Evolutionary conservation across 2,888 invertebrate genomes (phyloP).

Genomic region (Luperina nickerlii): DNA sequence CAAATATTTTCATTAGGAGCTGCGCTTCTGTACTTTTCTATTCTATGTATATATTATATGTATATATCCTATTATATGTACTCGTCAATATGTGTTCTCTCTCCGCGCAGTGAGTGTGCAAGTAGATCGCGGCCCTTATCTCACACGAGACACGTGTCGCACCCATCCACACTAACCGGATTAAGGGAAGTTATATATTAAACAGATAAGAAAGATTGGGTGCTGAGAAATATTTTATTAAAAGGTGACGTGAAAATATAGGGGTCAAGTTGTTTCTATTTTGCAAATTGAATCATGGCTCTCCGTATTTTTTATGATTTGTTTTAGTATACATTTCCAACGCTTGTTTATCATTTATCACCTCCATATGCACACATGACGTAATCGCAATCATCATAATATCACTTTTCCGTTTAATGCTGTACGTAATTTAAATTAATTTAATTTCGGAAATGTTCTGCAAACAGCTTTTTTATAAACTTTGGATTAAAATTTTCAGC

Average conservation of each 20-base stretch:
- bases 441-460: neutral
- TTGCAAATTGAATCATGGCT: neutral
- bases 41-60: no score
- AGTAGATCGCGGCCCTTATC: constrained; percentile 30
- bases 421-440: neutral
- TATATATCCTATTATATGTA: no score
- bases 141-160: constrained; percentile 24
- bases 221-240: constrained; percentile 13
- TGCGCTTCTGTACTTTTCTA: neutral
- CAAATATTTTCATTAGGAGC: neutral
- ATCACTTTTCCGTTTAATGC: neutral
- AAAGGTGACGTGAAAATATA: neutral
- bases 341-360: neutral
- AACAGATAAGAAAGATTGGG: constrained; percentile 28
- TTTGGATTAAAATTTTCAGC: neutral
- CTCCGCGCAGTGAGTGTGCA: neutral
- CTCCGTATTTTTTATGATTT: neutral
- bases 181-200: constrained; percentile 30
- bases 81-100: constrained; percentile 16
- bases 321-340: neutral
- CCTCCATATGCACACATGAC: neutral
- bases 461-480: neutral
- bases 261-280: neutral
- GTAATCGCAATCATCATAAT: neutral
- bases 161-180: constrained; percentile 20